Percentiles rank a stretch among this genome's conserved stretches.
Conservation (phyloP, 2,888 invertebrate species). For the Acrocyrtus sp. region DNA sequence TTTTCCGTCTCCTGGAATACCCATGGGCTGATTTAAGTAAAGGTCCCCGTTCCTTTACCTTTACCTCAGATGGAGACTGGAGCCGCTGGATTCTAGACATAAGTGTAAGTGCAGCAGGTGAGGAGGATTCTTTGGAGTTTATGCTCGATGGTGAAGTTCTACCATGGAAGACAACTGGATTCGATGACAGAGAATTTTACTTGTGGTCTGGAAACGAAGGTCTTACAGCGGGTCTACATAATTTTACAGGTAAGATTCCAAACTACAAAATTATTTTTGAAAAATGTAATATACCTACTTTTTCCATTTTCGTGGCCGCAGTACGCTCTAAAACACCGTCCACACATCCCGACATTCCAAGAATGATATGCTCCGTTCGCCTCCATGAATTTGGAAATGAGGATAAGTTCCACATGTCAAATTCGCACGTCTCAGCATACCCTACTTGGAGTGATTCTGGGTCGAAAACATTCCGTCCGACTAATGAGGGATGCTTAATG, state of each 20-base stretch:
- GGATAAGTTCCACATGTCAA: slow-evolving; percentile 40
- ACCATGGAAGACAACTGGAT: slow-evolving; percentile 52
- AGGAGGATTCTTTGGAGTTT: slow-evolving; percentile 55
- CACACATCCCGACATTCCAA: slow-evolving; percentile 55
- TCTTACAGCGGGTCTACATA: slow-evolving; percentile 52
- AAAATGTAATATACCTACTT: background rate
- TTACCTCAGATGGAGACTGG: slow-evolving; percentile 56
- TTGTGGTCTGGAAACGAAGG: slow-evolving; percentile 54
- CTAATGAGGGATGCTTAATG: slow-evolving; percentile 60
- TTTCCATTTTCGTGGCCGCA: background rate
- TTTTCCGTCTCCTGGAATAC: slow-evolving; percentile 54
- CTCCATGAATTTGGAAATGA: slow-evolving; percentile 56
- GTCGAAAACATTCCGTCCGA: slow-evolving; percentile 53
- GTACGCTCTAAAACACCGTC: slow-evolving; percentile 53
- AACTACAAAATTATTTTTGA: background rate
- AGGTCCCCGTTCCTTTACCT: slow-evolving; percentile 41
- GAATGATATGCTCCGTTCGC: slow-evolving; percentile 58
- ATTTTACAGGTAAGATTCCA: slow-evolving; percentile 49
- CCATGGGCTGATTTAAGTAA: slow-evolving; percentile 51
- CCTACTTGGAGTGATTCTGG: slow-evolving; percentile 52
- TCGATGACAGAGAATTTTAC: slow-evolving; percentile 61
- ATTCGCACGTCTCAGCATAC: slow-evolving; percentile 51
- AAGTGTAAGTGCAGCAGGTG: slow-evolving; percentile 57
- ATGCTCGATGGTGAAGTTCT: slow-evolving; percentile 56
- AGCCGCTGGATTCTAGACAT: slow-evolving; percentile 54